Evolutionary conservation across 2,113 vertebrate species (phyloP).

Genomic region (Gallinago undulata): DNA sequence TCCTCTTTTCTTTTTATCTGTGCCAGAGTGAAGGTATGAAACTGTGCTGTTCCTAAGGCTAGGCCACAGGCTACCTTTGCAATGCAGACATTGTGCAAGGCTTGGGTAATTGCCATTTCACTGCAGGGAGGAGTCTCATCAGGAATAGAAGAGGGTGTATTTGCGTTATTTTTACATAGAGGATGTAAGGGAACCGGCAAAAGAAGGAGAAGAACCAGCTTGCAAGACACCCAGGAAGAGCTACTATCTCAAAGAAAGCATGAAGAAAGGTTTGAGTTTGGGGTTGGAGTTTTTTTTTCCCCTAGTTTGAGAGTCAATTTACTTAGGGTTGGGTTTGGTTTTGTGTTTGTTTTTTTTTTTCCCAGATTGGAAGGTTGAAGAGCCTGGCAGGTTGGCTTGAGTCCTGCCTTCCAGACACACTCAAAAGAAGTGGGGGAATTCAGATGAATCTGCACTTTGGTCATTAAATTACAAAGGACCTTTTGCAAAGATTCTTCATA

Average conservation of each 20-base stretch:
- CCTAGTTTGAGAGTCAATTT: neutral
- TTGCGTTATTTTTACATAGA: slow-evolving; percentile 50
- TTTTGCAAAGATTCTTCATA: neutral
- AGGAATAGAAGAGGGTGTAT: slow-evolving; percentile 7
- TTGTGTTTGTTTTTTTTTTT: neutral
- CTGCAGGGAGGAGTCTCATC: slow-evolving; percentile 28
- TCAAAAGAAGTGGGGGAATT: neutral
- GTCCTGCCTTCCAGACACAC: neutral
- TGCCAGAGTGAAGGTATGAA: slow-evolving; percentile 33
- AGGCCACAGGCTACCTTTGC: slow-evolving; percentile 45
- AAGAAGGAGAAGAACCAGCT: slow-evolving; percentile 42
- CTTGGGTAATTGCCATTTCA: slow-evolving; percentile 40
- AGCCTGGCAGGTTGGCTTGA: neutral
- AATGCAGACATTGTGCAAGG: slow-evolving; percentile 48
- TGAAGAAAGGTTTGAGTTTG: neutral
- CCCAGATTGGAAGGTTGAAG: neutral
- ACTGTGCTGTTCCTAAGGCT: neutral
- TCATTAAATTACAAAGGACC: neutral
- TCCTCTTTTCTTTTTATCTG: slow-evolving; percentile 9
- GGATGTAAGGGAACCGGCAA: neutral
- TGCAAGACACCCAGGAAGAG: neutral
- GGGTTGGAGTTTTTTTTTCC: neutral
- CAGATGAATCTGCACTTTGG: neutral
- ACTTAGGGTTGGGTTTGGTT: neutral
- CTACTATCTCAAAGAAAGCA: neutral